A percentile compares a stretch with the other conserved stretches of the same genome.
Conservation (phyloP, 2,888 invertebrate species). For the Epinotia brunnichana region DNA sequence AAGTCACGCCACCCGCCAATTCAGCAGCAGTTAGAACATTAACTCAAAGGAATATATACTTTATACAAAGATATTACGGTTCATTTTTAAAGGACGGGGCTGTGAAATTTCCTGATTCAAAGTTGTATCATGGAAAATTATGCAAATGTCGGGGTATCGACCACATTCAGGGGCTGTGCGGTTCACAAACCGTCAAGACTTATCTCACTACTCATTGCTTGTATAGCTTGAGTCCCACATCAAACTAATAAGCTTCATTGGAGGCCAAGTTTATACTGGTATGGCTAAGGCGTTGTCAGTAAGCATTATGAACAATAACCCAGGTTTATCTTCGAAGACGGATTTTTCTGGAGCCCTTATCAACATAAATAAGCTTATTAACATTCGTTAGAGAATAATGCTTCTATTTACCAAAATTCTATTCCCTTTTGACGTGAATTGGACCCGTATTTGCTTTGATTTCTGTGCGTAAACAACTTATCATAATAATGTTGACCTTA, state of each 20-base stretch:
- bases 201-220: background rate
- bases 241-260: background rate
- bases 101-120: constrained; percentile 19
- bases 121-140: constrained; percentile 42
- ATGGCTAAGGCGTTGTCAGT: background rate
- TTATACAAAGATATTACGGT: background rate
- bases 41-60: background rate
- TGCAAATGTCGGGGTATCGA: constrained; percentile 40
- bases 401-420: constrained; percentile 21
- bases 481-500: background rate
- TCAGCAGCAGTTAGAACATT: background rate
- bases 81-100: background rate
- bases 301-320: background rate
- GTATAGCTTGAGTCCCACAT: background rate
- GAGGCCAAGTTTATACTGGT: background rate
- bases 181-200: background rate
- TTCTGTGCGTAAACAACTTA: constrained; percentile 14
- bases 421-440: constrained; percentile 12
- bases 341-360: constrained; percentile 38
- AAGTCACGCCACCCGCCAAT: constrained; percentile 14
- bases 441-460: constrained; percentile 6
- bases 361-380: constrained; percentile 48
- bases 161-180: constrained; percentile 14
- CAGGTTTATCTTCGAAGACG: constrained; percentile 33
- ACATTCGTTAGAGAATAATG: constrained; percentile 46